Evolutionary conservation across 2,113 vertebrate genomes (phyloP), one percentile per base, ranked within the genome.

Genomic region (Myrmecophaga tridactyla): DNA sequence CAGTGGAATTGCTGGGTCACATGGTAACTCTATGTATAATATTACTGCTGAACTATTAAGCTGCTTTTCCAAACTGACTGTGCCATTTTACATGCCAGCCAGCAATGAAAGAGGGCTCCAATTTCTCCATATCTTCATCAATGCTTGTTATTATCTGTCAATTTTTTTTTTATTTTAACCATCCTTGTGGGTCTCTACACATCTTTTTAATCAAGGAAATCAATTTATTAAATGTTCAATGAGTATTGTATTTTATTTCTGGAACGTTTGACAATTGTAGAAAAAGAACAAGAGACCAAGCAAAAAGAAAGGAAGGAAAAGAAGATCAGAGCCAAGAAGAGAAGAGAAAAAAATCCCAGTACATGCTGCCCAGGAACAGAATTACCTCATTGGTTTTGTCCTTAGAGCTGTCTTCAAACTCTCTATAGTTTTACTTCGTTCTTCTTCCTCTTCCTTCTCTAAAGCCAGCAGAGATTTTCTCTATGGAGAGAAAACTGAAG

Each of bases 401-500:
- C 99, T 98, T 93, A 99, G 98, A 90, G 99, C 99, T 0, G 99
- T 99, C 98, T 99, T 99, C 96, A 99, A 98, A 97, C 99, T 99
- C 97, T 99, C 99, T 0, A 99, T 99, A 34, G 99, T 99, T 98
- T 99, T 99, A 97, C 99, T 99, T 88, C 99, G 99, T 96, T 99
- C 99, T 89, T 99, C 99, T 94, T 99, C 99, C 0, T 99, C 99
- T 96, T 99, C 99, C 87, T 99, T 99, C 95, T 99, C 99, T 98
- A 99, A 98, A 81, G 99, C 99, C 6, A 99, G 98, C 93, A 99
- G 97, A 0, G 99, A 99, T 98, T 99, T 99, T 97, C 99, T 99
- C 99, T 99, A 98, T 48, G 85, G 21, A 83, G 82, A 97, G 86
- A 98, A 96, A 96, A 96, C 21, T 53, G 51, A 86, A 96, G 69